These are phyloP conservation scores for Enteromius paludinosus DNA, from an alignment of 2,797 vertebrate genomes.

Conservation along the genomic window DNA sequence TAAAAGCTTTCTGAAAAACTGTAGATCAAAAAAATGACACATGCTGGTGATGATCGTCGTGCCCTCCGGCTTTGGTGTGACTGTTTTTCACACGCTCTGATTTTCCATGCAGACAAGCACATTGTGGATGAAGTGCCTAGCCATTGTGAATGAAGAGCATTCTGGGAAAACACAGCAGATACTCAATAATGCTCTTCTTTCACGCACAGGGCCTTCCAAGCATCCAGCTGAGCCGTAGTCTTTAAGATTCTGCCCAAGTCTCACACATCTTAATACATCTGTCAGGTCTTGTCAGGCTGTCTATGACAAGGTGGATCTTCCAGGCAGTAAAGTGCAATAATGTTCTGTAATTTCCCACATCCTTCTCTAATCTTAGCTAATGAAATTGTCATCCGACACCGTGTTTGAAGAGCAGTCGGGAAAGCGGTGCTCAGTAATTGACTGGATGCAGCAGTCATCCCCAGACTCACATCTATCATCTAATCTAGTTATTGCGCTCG, in stretches of 20 bases:
- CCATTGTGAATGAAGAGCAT: conserved; percentile 8
- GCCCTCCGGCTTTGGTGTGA: conserved; percentile 22
- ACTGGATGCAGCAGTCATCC: conserved; percentile 67
- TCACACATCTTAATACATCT: conserved; percentile 64
- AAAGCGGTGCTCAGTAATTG: conserved; percentile 74
- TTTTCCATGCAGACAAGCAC: conserved; percentile 22
- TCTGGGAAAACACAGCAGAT: conserved; percentile 10
- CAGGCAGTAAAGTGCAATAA: conserved; percentile 73
- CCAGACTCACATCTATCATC: conserved; percentile 71
- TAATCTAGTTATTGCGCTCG: conserved; percentile 75
- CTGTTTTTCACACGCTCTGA: conserved; percentile 13
- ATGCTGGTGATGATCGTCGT: conserved; percentile 44
- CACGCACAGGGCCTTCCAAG: conserved; percentile 24
- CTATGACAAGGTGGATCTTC: conserved; percentile 65
- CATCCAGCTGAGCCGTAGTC: conserved; percentile 40
- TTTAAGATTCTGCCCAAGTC: conserved; percentile 62
- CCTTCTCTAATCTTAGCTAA: conserved; percentile 77
- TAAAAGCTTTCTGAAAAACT: conserved; percentile 63
- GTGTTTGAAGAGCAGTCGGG: conserved; percentile 64
- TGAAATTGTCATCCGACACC: conserved; percentile 79
- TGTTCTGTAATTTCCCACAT: conserved; percentile 70
- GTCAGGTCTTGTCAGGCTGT: conserved; percentile 67
- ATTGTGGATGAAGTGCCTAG: neutral
- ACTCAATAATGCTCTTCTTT: conserved; percentile 21
- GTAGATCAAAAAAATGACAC: conserved; percentile 52